Evolutionary conservation across 2,113 vertebrate species (phyloP), one percentile per base, ranked within the genome.

Genomic region (Cariama cristata): DNA sequence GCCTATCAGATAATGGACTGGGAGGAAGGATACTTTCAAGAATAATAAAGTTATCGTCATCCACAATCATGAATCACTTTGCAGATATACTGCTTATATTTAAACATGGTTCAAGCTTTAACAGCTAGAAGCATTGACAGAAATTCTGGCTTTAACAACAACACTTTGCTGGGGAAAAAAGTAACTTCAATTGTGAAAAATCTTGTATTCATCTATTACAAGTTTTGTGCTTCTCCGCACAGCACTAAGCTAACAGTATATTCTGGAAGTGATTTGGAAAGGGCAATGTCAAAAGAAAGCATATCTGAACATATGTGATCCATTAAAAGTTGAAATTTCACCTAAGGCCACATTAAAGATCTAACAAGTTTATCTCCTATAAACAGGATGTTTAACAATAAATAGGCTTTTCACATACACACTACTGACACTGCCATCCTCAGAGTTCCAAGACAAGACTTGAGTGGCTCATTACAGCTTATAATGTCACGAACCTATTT

Each of bases 111-210:
- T 69, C 50, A 92, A 59, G 32, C 23, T 80, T 76, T 42, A 94
- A 86, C 21, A 80, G 67, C 53, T n/a, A 24, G 33, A 91, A 72
- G 19, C 0, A 0, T 38, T 14, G 45, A 85, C 62, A 95, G 53
- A 62, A 92, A 64, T 79, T 93, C 59, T 66, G 44, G 33, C 77
- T 94, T 73, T 79, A 94, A 94, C 59, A 93, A 44, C 47, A 92
- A 72, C 58, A 77, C n/a, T 18, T 23, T 76, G 58, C 27, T 90
- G 40, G 14, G 12, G 33, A 52, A 73, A 80, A 28, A 21, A 26
- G 6, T 12, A 9, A 80, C 55, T 80, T 92, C 18, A 90, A 22
- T 38, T 40, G 52, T 53, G 63, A 87, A 93, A 77, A 82, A 62
- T 19, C 21, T 56, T 60, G 6, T 45, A 32, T 69, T 85, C 38